Evolutionary conservation across 1,140 invertebrate genomes (phyloP).

Genomic region (Zophobas atratus): DNA sequence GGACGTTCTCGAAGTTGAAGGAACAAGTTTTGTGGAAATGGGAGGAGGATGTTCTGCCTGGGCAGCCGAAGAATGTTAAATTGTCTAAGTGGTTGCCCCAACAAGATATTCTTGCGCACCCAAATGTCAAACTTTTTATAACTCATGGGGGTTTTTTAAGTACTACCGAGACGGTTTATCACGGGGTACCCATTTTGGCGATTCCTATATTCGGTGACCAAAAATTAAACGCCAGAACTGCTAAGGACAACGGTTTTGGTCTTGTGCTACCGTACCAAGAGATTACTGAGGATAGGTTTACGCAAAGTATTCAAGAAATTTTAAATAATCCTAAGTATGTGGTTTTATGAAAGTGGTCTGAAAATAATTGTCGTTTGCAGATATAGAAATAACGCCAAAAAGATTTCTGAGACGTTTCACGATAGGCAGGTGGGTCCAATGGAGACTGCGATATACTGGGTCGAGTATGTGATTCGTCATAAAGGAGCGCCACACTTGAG

Average conservation of each 20-base stretch:
- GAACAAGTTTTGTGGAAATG: too few species aligned
- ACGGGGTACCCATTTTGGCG: slow-evolving; percentile 71
- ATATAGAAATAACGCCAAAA: slow-evolving; percentile 6
- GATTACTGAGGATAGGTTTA: slow-evolving; percentile 55
- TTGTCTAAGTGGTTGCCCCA: too few species aligned
- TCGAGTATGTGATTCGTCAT: slow-evolving; percentile 63
- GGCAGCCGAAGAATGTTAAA: too few species aligned
- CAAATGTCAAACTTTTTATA: slow-evolving; percentile 70
- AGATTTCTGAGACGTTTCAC: slow-evolving; percentile 35
- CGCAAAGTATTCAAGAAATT: too few species aligned
- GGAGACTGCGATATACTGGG: slow-evolving; percentile 63
- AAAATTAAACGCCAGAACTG: slow-evolving; percentile 65
- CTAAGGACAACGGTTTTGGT: slow-evolving; percentile 65
- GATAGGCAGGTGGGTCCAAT: slow-evolving; percentile 63
- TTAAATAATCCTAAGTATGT: slow-evolving; percentile 38
- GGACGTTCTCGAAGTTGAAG: too few species aligned
- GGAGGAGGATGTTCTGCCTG: too few species aligned
- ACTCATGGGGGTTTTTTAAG: slow-evolving; percentile 73
- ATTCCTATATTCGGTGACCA: slow-evolving; percentile 73
- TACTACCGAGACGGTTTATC: slow-evolving; percentile 70
- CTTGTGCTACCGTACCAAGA: slow-evolving; percentile 59
- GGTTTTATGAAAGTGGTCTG: neutral
- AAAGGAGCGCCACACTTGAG: slow-evolving; percentile 64
- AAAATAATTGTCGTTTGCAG: neutral
- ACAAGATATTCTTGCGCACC: slow-evolving; percentile 65